Percentiles rank a stretch among this genome's conserved stretches.
Conservation (phyloP, 1,140 invertebrate species). For the Drosophila micromelanica region DNA sequence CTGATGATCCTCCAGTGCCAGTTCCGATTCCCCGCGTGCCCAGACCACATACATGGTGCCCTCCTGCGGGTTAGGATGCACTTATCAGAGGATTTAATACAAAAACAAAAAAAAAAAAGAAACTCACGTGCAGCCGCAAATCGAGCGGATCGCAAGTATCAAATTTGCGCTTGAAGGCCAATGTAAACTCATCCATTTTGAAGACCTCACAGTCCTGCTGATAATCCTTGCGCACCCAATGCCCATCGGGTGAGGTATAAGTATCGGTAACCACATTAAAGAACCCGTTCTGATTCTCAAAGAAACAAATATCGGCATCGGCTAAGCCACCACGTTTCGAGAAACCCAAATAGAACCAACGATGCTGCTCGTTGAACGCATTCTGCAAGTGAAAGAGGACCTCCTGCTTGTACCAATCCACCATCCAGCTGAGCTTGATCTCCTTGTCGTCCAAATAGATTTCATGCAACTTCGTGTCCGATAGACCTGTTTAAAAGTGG, state of each 20-base stretch:
- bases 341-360: constrained; percentile 96
- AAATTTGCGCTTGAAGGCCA: constrained; percentile 93
- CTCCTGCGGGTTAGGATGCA: constrained; percentile 84
- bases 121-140: constrained; percentile 92
- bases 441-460: constrained; percentile 80
- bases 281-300: constrained; percentile 86
- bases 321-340: constrained; percentile 93
- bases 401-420: constrained; percentile 84
- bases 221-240: constrained; percentile 87
- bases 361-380: constrained; percentile 82
- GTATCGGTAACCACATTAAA: constrained; percentile 86
- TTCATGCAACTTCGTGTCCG: constrained; percentile 83
- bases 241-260: constrained; percentile 89
- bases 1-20: constrained; percentile 83
- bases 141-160: constrained; percentile 96
- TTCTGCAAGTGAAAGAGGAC: constrained; percentile 84
- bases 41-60: constrained; percentile 90
- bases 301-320: constrained; percentile 93
- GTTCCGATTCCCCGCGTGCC: constrained; percentile 86
- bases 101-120: neutral
- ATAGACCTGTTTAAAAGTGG: constrained; percentile 53
- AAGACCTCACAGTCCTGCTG: constrained; percentile 93
- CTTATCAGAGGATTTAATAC: neutral
- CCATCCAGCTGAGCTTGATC: constrained; percentile 84
- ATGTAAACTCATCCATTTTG: constrained; percentile 86